phyloP scores from a whole-genome alignment of 2,888 invertebrate genomes.

The Ceraclea dissimilis region DNA sequence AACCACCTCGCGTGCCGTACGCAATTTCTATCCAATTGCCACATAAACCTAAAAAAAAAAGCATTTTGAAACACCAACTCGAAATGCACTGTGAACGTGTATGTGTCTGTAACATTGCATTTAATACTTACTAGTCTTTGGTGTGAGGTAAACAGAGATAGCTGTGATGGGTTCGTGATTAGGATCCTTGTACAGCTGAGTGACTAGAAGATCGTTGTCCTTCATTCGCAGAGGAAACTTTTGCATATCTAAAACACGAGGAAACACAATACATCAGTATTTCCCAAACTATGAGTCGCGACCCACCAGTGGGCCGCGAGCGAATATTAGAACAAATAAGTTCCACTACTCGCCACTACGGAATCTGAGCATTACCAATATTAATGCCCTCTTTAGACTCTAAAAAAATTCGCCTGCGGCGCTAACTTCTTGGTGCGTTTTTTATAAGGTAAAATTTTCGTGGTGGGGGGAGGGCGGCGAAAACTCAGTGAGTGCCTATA shows the following conservation, averaged over 20 bases:
- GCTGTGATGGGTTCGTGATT: slow-evolving; percentile 94
- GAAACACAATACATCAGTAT: slow-evolving; percentile 24
- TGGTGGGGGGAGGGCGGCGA: too few relatives aligned
- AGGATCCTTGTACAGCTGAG: slow-evolving; percentile 92
- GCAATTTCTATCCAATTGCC: slow-evolving; percentile 99
- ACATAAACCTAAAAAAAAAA: slow-evolving; percentile 64
- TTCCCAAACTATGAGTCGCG: too few relatives aligned
- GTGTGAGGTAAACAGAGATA: slow-evolving; percentile 96
- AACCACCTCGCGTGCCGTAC: slow-evolving; percentile 93
- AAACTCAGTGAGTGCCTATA: too few relatives aligned
- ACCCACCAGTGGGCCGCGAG: too few relatives aligned
- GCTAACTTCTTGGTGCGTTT: too few relatives aligned
- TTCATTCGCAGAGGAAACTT: slow-evolving; percentile 98
- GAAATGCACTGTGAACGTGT: background rate
- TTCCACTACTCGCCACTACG: too few relatives aligned
- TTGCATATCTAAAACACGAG: slow-evolving; percentile 81
- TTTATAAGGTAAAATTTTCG: too few relatives aligned
- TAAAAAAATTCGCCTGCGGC: too few relatives aligned
- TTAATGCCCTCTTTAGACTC: too few relatives aligned
- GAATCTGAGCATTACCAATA: too few relatives aligned
- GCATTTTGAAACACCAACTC: background rate
- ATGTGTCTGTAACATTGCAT: too few relatives aligned
- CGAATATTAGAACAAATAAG: too few relatives aligned
- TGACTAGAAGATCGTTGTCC: slow-evolving; percentile 95
- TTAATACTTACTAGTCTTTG: slow-evolving; percentile 91